phyloP scores from a whole-genome alignment of 2,797 vertebrate species.

The Alosa sapidissima region DNA sequence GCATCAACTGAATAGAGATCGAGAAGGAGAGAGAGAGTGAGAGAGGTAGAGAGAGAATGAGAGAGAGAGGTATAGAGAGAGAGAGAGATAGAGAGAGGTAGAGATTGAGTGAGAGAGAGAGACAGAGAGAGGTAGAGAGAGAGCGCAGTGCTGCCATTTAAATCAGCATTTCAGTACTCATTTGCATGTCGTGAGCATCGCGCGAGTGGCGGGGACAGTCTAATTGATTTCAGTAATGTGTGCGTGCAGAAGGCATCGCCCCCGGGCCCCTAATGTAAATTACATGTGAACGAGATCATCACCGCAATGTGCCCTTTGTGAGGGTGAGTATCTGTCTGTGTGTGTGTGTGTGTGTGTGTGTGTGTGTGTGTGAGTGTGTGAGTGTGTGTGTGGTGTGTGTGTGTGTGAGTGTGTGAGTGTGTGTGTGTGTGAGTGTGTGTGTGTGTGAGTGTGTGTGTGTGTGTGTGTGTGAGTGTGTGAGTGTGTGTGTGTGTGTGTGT shows the following conservation, averaged over 20 bases:
- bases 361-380: background rate
- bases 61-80: background rate
- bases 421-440: no score
- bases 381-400: background rate
- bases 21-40: background rate
- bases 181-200: background rate
- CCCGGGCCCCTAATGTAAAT: conserved; percentile 9
- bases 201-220: background rate
- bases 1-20: background rate
- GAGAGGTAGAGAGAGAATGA: background rate
- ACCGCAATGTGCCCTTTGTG: background rate
- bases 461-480: no score
- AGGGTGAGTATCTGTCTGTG: background rate
- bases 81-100: background rate
- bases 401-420: no score
- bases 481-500: background rate
- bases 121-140: background rate
- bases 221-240: conserved; percentile 23
- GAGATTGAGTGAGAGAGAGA: background rate
- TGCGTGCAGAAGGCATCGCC: background rate
- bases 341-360: conserved; percentile 9
- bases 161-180: background rate
- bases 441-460: no score
- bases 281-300: conserved; percentile 12
- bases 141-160: background rate